A percentile compares a stretch with the other conserved stretches of the same genome.
phyloP scores from a whole-genome alignment of 2,888 invertebrate species.

The Leptothorax acervorum region DNA sequence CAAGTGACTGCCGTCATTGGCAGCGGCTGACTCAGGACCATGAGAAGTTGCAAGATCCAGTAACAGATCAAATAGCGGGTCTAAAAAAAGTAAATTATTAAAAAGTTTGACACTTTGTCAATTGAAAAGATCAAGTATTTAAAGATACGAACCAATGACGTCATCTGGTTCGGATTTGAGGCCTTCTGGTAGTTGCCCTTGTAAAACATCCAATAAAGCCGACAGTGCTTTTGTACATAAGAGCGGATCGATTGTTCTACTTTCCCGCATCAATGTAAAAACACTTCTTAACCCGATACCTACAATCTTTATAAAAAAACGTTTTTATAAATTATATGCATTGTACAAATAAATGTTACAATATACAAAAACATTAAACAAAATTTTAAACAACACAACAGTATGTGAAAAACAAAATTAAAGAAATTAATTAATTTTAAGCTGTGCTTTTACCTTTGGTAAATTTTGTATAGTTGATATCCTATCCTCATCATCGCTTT shows the following conservation, averaged over 20 bases:
- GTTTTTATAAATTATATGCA: conserved; percentile 42
- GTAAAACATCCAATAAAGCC: conserved; percentile 95
- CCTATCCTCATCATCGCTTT: conserved; percentile 84
- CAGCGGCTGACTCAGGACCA: conserved; percentile 87
- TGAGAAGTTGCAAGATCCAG: conserved; percentile 93
- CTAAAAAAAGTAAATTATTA: conserved; percentile 78
- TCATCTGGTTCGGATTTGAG: conserved; percentile 93
- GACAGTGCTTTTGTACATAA: conserved; percentile 95
- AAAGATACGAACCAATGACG: conserved; percentile 87
- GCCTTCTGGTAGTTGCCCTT: conserved; percentile 95
- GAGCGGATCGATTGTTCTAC: conserved; percentile 92
- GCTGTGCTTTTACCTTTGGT: conserved; percentile 80
- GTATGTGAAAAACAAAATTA: not conserved
- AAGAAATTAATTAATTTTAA: not conserved
- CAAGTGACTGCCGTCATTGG: conserved; percentile 89
- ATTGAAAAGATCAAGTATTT: conserved; percentile 26
- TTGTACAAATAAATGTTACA: conserved; percentile 1
- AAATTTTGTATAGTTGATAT: conserved; percentile 82
- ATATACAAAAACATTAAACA: not conserved
- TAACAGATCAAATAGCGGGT: conserved; percentile 94
- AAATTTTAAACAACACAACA: not conserved
- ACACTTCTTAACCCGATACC: conserved; percentile 94
- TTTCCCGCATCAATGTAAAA: conserved; percentile 96
- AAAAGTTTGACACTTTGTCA: conserved; percentile 32
- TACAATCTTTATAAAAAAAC: conserved; percentile 88